Evolutionary conservation across 2,113 vertebrate species (phyloP).

Genomic region (Atractosteus spatula): DNA sequence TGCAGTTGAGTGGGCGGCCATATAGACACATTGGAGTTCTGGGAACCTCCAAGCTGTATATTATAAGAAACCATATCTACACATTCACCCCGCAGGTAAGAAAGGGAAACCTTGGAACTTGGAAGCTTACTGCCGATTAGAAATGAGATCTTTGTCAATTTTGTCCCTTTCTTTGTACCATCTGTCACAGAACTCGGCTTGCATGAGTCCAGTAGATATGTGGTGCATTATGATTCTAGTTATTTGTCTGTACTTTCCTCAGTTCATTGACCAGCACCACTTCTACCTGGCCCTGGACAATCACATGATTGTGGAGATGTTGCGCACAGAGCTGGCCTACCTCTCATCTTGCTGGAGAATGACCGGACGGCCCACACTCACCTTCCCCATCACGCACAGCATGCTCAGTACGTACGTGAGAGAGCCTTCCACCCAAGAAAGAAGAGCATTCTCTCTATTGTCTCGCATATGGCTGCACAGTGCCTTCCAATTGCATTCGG

Average conservation of each 20-base stretch:
- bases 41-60: constrained; percentile 95
- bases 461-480: background rate
- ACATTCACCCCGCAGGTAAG: constrained; percentile 90
- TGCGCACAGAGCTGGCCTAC: constrained; percentile 89
- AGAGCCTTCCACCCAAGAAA: background rate
- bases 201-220: too few species aligned
- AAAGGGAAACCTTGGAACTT: constrained; percentile 5
- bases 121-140: background rate
- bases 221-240: too few species aligned
- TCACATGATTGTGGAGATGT: constrained; percentile 98
- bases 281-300: constrained; percentile 98
- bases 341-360: constrained; percentile 95
- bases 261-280: constrained; percentile 97
- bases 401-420: constrained; percentile 80
- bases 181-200: too few species aligned
- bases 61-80: constrained; percentile 88
- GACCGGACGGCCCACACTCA: constrained; percentile 91
- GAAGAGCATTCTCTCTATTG: too few species aligned
- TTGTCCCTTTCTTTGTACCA: too few species aligned
- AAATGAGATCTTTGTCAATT: too few species aligned
- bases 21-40: constrained; percentile 94
- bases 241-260: background rate
- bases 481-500: background rate
- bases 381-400: constrained; percentile 88
- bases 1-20: constrained; percentile 87